A percentile compares a stretch with the other conserved stretches of the same genome.
Evolutionary conservation across 2,888 invertebrate genomes (phyloP).

Genomic region (Drosophila limbata): DNA sequence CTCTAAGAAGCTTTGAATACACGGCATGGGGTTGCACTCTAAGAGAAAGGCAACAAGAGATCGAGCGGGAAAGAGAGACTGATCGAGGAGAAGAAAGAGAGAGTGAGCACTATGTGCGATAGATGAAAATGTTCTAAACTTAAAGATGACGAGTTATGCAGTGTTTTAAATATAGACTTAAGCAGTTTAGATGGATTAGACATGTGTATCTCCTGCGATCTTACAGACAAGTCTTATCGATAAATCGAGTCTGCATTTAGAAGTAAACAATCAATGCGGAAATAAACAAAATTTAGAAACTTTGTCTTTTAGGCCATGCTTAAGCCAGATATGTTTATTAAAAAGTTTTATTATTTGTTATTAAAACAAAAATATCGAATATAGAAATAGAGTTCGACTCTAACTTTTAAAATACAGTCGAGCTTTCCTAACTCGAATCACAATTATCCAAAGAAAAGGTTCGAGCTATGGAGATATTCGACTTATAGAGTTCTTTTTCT

Average conservation of each 20-base stretch:
- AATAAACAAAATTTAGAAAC: neutral
- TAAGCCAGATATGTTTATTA: neutral
- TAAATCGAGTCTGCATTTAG: neutral
- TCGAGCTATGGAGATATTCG: no score
- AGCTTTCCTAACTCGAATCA: no score
- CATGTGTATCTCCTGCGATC: conserved; percentile 6
- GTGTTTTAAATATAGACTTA: conserved; percentile 49
- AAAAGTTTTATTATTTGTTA: neutral
- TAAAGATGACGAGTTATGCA: conserved; percentile 51
- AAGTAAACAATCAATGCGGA: neutral
- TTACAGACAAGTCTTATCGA: neutral
- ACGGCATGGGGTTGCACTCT: conserved; percentile 43
- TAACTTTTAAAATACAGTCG: neutral
- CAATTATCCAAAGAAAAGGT: no score
- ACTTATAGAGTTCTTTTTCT: no score
- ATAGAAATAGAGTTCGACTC: neutral
- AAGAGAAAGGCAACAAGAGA: conserved; percentile 26
- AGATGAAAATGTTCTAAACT: conserved; percentile 51
- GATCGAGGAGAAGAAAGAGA: neutral
- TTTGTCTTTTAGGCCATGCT: neutral
- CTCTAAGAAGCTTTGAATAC: conserved; percentile 49
- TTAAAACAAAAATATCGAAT: neutral
- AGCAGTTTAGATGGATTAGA: conserved; percentile 52
- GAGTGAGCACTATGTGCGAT: neutral
- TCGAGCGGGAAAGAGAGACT: neutral